Evolutionary conservation across 2,888 invertebrate species (phyloP).

Genomic region (Epirrhoe tristata): DNA sequence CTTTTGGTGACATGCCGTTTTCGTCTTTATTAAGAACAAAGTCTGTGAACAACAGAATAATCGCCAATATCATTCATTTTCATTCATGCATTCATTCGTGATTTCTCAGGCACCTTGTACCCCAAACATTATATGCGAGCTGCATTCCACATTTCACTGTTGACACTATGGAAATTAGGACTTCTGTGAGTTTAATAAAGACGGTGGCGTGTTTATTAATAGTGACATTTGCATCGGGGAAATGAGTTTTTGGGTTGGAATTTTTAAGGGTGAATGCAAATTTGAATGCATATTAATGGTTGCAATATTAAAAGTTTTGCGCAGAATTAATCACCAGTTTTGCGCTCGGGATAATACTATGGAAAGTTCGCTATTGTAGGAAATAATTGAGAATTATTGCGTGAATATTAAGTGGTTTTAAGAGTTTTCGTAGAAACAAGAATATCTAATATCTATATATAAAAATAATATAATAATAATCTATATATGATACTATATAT

Average conservation of each 20-base stretch:
- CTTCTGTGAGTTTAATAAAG: conserved; percentile 66
- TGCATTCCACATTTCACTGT: conserved; percentile 71
- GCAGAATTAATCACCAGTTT: conserved; percentile 22
- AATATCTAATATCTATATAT: no score
- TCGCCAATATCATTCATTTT: no score
- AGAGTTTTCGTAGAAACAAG: no score
- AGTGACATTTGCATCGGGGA: conserved; percentile 57
- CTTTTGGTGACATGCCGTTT: no score
- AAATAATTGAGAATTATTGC: no score
- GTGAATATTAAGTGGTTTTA: no score
- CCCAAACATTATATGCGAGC: conserved; percentile 50
- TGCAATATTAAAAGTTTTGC: conserved; percentile 45
- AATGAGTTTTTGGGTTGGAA: conserved; percentile 51
- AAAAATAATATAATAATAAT: no score
- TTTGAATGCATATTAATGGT: conserved; percentile 47
- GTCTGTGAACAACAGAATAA: no score
- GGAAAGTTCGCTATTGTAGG: neutral
- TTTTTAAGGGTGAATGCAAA: conserved; percentile 35
- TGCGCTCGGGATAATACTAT: neutral
- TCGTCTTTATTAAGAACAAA: no score
- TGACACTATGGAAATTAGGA: conserved; percentile 75
- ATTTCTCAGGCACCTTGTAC: conserved; percentile 7
- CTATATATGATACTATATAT: no score
- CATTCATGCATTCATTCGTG: no score
- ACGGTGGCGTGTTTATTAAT: conserved; percentile 59